phyloP scores from a whole-genome alignment of 2,797 vertebrate genomes.

The Acrossocheilus wenchowensis region DNA sequence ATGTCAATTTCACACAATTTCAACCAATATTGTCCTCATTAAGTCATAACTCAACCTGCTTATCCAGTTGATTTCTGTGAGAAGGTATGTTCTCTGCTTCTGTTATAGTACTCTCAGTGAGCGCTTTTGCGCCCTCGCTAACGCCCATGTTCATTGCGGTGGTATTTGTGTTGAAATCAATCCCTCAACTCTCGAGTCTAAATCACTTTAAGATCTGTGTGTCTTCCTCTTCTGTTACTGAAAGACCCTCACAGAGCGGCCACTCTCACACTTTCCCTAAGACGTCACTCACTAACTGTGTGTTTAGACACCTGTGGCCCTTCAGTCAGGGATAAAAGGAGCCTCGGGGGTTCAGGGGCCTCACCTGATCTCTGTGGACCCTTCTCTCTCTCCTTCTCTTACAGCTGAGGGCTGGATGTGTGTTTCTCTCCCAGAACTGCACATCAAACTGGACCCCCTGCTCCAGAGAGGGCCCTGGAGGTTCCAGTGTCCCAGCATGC shows the following conservation, averaged over 20 bases:
- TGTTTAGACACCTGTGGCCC: conserved; percentile 61
- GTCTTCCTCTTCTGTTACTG: conserved; percentile 18
- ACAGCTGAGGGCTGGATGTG: conserved; percentile 31
- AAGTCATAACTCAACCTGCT: not conserved
- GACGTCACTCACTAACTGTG: conserved; percentile 46
- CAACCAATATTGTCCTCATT: not conserved
- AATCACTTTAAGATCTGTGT: conserved; percentile 26
- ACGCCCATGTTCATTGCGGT: not conserved
- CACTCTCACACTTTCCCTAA: conserved; percentile 5
- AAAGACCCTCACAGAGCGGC: not conserved
- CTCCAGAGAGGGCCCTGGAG: conserved; percentile 39
- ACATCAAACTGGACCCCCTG: conserved; percentile 57
- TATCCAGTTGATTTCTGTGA: not conserved
- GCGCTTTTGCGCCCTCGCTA: not conserved
- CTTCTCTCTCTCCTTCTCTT: not conserved
- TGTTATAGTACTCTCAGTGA: not conserved
- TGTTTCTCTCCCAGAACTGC: conserved; percentile 39
- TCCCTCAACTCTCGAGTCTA: conserved; percentile 6
- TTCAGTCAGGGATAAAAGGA: conserved; percentile 37
- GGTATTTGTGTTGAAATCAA: conserved; percentile 32
- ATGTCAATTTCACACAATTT: not conserved
- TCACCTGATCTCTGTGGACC: conserved; percentile 40
- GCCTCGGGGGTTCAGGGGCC: conserved; percentile 47
- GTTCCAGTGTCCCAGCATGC: conserved; percentile 43
- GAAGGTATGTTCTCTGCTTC: not conserved